Base-by-base conservation (phyloP, 2,113 vertebrate species). In the Nettapus auritus region DNA sequence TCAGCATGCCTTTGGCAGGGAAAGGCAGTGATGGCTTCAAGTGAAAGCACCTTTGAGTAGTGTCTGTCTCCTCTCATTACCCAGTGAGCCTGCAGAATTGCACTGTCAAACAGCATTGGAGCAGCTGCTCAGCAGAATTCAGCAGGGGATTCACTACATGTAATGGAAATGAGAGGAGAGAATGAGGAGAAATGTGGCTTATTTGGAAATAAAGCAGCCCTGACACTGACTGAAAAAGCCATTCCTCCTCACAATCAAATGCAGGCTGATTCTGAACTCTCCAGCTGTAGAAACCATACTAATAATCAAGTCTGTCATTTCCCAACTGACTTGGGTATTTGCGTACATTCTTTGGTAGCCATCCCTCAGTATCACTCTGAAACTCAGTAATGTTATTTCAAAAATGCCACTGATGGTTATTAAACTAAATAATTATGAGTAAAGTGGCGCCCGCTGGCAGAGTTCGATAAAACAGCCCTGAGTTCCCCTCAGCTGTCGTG, bases 101-200 rank as follows among this genome's bases (percentile, higher is more conserved):
- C 0, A 0, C 56, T 26, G 34, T 9, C 34, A 26, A 1, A 5
- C 0, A 25, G 46, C 68, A 5, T 7, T 25, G 36, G 13, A 36
- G 57, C 5, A 2, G 59, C 44, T 1, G 46, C 25, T 16, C 1
- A 1, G 8, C 48, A 8, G 36, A 10, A 1, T 34, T 22, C 3
- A 0, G 21, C 5, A 2, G 44, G 42, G 50, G 50, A 52, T 52
- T 52, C 50, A 25, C 13, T 52, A 52, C 23, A 26, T 52, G 23
- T 52, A 52, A 52, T 14, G 50, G 50, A 52, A 38, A 42, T 1
- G 42, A 50, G 42, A 60, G 38, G 29, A 6, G 23, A 53, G 19
- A 70, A 57, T 0, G 44, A 29, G 52, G 79, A 2, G 3, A 57
- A 42, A 38, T 0, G 18, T 18, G 10, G 40, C 31, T 12, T 6